These are phyloP conservation scores for Embidobia sp. DNA, from an alignment of 2,888 invertebrate genomes.

Conservation along the genomic window DNA sequence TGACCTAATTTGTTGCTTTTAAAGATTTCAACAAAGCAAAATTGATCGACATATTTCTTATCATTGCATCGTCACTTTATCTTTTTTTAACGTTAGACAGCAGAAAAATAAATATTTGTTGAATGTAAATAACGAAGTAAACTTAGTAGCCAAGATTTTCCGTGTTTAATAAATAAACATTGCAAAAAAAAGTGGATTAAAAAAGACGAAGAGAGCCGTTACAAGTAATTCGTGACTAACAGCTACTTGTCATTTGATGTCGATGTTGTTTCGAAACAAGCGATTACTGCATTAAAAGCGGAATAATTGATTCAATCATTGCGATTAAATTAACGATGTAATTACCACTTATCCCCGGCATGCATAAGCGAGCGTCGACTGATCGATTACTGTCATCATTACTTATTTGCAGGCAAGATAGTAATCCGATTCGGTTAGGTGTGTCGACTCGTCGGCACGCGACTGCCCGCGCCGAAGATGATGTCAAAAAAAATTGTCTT, in stretches of 20 bases:
- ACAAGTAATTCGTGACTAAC: slow-evolving; percentile 19
- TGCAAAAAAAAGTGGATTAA: no score
- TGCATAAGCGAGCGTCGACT: slow-evolving; percentile 55
- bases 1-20: no score
- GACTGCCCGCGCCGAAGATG: slow-evolving; percentile 16
- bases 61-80: no score
- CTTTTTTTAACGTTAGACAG: no score
- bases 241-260: slow-evolving; percentile 43
- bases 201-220: no score
- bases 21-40: no score
- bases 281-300: slow-evolving; percentile 57
- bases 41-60: no score
- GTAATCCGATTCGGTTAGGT: slow-evolving; percentile 53
- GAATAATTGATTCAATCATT: slow-evolving; percentile 59
- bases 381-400: slow-evolving; percentile 61
- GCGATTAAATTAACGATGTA: slow-evolving; percentile 64
- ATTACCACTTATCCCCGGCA: slow-evolving; percentile 55
- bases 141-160: no score
- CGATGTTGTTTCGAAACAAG: slow-evolving; percentile 45
- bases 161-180: no score
- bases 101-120: no score
- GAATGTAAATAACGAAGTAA: no score
- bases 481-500: slow-evolving; percentile 10
- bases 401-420: slow-evolving; percentile 55
- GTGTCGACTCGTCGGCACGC: slow-evolving; percentile 42